Conservation (phyloP, 2,797 vertebrate genomes). For the Pseudochromis fuscus region DNA sequence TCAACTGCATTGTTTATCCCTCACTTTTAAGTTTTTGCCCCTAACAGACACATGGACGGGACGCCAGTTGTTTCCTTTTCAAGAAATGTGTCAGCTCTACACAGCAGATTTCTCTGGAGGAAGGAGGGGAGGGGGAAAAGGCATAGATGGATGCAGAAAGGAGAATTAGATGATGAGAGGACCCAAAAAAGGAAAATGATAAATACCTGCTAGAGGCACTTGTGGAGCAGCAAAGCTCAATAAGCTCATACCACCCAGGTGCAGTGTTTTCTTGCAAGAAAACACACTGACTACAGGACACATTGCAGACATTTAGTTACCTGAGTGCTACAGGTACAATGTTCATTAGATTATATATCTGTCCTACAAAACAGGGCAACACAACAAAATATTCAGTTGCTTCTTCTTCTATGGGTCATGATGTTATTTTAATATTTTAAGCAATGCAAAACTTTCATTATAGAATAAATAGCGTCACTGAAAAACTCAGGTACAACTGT, state of each 20-base stretch:
- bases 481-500: slow-evolving; percentile 9
- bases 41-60: slow-evolving; percentile 71
- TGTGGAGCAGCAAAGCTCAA: background rate
- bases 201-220: background rate
- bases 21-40: slow-evolving; percentile 6
- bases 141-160: too few species aligned
- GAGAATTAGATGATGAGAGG: too few species aligned
- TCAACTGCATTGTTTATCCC: background rate
- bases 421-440: background rate
- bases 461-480: background rate
- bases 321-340: background rate
- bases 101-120: too few species aligned
- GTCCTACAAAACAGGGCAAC: background rate
- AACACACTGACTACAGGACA: background rate
- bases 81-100: slow-evolving; percentile 82
- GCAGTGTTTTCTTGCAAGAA: background rate
- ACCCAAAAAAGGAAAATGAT: background rate
- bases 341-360: background rate
- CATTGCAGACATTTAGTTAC: background rate
- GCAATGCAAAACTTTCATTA: background rate
- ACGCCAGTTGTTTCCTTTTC: slow-evolving; percentile 75
- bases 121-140: too few species aligned
- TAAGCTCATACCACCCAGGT: background rate
- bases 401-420: background rate
- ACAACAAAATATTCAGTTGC: too few species aligned